These are phyloP conservation scores for Nesoenas mayeri DNA, from an alignment of 2,113 vertebrate genomes.

Conservation along the genomic window DNA sequence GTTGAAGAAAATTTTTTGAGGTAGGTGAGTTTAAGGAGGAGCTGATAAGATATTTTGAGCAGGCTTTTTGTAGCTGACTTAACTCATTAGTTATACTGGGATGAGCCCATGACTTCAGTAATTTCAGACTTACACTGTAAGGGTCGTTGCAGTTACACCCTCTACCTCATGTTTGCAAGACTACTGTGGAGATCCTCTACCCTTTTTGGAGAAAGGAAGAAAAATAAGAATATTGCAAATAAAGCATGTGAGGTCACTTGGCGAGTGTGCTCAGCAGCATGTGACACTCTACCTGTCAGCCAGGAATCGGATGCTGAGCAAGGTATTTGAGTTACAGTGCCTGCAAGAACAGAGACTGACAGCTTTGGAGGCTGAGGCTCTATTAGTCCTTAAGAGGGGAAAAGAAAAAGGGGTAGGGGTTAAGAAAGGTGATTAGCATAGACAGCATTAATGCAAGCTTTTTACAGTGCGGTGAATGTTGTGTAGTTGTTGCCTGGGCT, in stretches of 20 bases:
- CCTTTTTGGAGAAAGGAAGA: background rate
- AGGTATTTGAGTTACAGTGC: background rate
- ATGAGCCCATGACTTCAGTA: background rate
- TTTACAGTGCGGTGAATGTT: background rate
- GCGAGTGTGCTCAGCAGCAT: background rate
- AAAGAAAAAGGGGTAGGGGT: background rate
- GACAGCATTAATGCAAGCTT: background rate
- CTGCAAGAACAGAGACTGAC: background rate
- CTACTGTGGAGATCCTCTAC: background rate
- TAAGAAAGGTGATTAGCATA: background rate
- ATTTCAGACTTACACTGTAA: background rate
- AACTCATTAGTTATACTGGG: background rate
- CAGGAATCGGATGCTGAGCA: background rate
- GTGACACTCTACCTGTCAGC: background rate
- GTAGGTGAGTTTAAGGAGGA: background rate
- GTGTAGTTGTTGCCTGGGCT: background rate
- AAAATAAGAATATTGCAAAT: background rate
- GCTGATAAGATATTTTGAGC: background rate
- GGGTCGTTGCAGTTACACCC: background rate
- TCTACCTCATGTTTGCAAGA: background rate
- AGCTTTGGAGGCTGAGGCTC: background rate
- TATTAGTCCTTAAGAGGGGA: background rate
- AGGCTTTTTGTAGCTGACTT: background rate
- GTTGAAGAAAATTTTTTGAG: background rate
- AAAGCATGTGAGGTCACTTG: background rate